Base-by-base conservation (phyloP, 2,888 invertebrate genomes). In the Agriopis leucophaearia region DNA sequence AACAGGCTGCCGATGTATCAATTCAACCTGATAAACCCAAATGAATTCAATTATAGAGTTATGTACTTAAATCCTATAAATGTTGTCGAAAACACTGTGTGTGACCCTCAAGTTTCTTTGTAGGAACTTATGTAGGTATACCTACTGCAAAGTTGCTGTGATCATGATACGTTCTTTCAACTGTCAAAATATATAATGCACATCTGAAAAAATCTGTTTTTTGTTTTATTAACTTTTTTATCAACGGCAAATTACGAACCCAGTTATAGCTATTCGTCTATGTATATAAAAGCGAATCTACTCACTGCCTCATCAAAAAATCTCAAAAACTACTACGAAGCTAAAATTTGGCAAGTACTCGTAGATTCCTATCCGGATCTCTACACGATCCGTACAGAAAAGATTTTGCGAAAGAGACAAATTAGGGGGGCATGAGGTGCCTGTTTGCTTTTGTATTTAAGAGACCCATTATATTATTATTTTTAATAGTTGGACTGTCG, bases 1-100 rank as follows among this genome's bases (percentile, higher is more conserved):
- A 97, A 97, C 83, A 94, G 94, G 66, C 85, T 97, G 67, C 97
- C 97, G 2, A 95, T 96, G 88, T 97, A 96, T 88, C 94, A 97
- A 59, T 97, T 97, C 76, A 95, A 95, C 69, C 90, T 95, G 54
- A 90, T 97, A 67, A 93, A 97, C 78, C 94, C 94, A 45, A 89
- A 94, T 66, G 95, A 96, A 65, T 94, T 96, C 42, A 97, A 97
- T 87, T 97, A 96, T 84, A 94, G 97, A 59, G 94, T 97, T 40
- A 94, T 97, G 85, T 96, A 95, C 71, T 95, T 96, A 15, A 95
- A 95, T 79, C 95, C 95, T 3, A 94, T 92, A 40, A 94, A 95
- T 66, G 95, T 96, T 7, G 93, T 96, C 35, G 86, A 89, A 69
- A 94, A 95, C 59, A 96, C 96, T 1, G 91, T 96, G 13, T 97